Evolutionary conservation across 2,113 vertebrate species (phyloP), one percentile per base, ranked within the genome.

Genomic region (Tricholaema leucomelas): DNA sequence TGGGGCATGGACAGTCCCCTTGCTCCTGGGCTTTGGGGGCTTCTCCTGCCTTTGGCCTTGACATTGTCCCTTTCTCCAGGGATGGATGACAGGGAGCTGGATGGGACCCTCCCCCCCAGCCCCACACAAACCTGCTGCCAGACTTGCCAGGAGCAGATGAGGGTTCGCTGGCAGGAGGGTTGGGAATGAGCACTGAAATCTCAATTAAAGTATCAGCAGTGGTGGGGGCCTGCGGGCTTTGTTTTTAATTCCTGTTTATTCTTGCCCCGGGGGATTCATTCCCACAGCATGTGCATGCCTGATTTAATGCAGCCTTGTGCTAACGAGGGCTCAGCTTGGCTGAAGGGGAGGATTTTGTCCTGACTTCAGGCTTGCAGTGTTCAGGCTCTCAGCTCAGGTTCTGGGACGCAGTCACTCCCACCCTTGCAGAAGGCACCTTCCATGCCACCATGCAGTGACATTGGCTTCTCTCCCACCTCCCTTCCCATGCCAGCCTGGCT

Each of bases 231-330:
- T 23, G 23, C 9, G 16, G 6, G 5, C 77, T 65, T 52, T 56
- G 28, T 7, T 81, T 79, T 44, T 30, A 44, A 73, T 38, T 35
- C 28, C 52, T 65, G 6, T 33, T 69, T 56, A 28, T 52, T 92
- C 79, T 63, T 73, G 48, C 55, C 59, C 80, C 35, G 3, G 2
- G 73, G 67, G 40, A 20, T 38, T 66, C 19, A 40, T 14, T 81
- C 60, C n/a, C 0, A 0, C 58, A 50, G 71, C 60, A 64, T 2
- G 0, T 5, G 55, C 3, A 0, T 12, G 9, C 35, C 64, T 72
- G 4, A 1, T 35, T 65, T 71, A 33, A 48, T 5, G 65, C 7
- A 70, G 66, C 70, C 69, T 55, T 52, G 55, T 70, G 81, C 78
- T 73, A 33, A 65, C 1, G 25, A 64, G 27, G 50, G 11, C 27